Evolutionary conservation across 2,797 vertebrate genomes (phyloP).

Genomic region (Hephaestus fuliginosus): DNA sequence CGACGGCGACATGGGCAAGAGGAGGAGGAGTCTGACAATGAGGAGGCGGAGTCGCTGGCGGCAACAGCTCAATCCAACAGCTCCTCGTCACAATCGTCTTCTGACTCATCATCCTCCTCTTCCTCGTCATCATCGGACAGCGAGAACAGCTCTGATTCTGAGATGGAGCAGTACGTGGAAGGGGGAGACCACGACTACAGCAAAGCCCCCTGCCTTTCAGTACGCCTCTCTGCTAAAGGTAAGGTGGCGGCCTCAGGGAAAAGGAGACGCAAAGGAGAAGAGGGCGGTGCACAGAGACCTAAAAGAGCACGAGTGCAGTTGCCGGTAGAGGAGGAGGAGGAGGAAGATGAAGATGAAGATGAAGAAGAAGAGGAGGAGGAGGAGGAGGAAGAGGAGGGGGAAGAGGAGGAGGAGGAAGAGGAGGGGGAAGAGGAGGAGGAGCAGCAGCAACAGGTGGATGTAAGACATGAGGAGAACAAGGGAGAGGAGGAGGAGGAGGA

Average conservation of each 20-base stretch:
- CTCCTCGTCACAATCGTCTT: constrained; percentile 82
- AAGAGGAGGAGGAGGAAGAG: constrained; percentile 61
- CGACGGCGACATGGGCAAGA: constrained; percentile 74
- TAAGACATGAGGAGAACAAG: constrained; percentile 72
- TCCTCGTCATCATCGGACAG: constrained; percentile 89
- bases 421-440: constrained; percentile 14
- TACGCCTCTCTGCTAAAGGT: constrained; percentile 58
- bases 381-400: constrained; percentile 78
- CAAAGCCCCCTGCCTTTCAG: constrained; percentile 90
- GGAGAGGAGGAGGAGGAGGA: constrained; percentile 76
- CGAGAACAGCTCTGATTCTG: constrained; percentile 88
- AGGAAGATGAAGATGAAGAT: constrained; percentile 69
- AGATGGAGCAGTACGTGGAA: constrained; percentile 92
- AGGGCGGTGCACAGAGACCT: constrained; percentile 46
- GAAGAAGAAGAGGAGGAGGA: constrained; percentile 60
- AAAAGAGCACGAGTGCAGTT: constrained; percentile 82
- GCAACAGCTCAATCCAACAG: constrained; percentile 75
- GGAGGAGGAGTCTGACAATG: constrained; percentile 72
- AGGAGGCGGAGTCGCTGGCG: constrained; percentile 75
- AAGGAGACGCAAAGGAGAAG: constrained; percentile 72
- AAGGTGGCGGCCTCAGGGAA: constrained; percentile 63
- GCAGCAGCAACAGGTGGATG: constrained; percentile 59
- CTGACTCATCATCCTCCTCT: constrained; percentile 84
- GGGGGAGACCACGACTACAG: constrained; percentile 98
- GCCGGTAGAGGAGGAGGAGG: constrained; percentile 78